A percentile compares a stretch with the other conserved stretches of the same genome.
phyloP scores from a whole-genome alignment of 2,888 invertebrate species.

The Pheosia tremula region DNA sequence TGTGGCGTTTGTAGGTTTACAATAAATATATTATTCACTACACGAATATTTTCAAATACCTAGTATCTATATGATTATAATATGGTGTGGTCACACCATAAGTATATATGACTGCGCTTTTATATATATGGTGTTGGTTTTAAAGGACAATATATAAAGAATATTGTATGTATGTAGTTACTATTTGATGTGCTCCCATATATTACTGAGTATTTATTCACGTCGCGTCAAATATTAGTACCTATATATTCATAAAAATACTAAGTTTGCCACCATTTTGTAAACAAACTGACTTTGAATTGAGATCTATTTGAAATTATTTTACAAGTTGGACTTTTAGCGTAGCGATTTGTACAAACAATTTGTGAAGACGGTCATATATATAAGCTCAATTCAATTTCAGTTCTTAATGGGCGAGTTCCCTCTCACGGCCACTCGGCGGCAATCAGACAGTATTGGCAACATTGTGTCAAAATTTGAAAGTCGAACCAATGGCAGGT shows the following conservation, averaged over 20 bases:
- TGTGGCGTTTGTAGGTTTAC: slow-evolving; percentile 78
- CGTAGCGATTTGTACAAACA: too few species aligned
- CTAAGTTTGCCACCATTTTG: slow-evolving; percentile 27
- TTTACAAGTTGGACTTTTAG: not conserved
- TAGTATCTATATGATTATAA: slow-evolving; percentile 31
- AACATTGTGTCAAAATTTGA: slow-evolving; percentile 14
- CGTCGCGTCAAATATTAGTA: slow-evolving; percentile 8
- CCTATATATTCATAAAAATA: slow-evolving; percentile 18
- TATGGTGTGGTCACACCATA: slow-evolving; percentile 52
- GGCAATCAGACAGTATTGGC: slow-evolving; percentile 33
- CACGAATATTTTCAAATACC: slow-evolving; percentile 47
- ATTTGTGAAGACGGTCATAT: too few species aligned
- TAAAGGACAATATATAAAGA: slow-evolving; percentile 26
- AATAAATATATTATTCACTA: slow-evolving; percentile 57
- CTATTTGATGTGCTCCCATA: slow-evolving; percentile 39
- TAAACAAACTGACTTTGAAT: slow-evolving; percentile 37
- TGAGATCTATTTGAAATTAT: not conserved
- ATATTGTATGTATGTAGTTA: slow-evolving; percentile 45
- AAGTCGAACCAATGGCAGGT: slow-evolving; percentile 12
- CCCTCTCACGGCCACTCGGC: slow-evolving; percentile 30
- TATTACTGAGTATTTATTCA: slow-evolving; percentile 33
- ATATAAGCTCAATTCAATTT: not conserved
- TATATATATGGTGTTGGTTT: slow-evolving; percentile 57
- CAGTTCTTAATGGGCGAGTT: not conserved
- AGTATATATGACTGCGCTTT: slow-evolving; percentile 56